Evolutionary conservation across 2,113 vertebrate species (phyloP).

Genomic region (Bufo bufo): DNA sequence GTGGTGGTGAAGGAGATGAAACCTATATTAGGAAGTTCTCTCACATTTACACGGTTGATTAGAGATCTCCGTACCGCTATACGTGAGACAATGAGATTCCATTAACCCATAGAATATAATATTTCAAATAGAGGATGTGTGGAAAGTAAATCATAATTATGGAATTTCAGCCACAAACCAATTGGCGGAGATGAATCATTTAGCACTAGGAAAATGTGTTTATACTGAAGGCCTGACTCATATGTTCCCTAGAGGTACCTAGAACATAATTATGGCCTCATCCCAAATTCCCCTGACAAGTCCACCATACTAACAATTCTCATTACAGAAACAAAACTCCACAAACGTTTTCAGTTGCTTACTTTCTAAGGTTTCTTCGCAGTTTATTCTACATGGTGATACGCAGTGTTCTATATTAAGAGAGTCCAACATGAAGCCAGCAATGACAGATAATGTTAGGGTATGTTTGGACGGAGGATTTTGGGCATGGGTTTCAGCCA

Average conservation of each 20-base stretch:
- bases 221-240: not conserved
- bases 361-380: not conserved
- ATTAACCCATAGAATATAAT: not conserved
- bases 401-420: not conserved
- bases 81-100: not conserved
- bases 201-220: not conserved
- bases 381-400: not conserved
- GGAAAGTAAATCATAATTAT: not conserved
- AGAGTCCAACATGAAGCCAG: not conserved
- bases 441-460: not conserved
- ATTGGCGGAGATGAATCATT: not conserved
- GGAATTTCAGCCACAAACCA: not conserved
- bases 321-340: not conserved
- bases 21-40: slow-evolving; percentile 17
- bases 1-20: slow-evolving; percentile 53
- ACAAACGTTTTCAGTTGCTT: not conserved
- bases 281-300: not conserved
- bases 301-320: not conserved
- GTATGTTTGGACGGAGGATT: too few species aligned
- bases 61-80: not conserved
- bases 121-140: not conserved
- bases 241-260: not conserved
- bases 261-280: not conserved
- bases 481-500: too few species aligned
- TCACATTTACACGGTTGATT: slow-evolving; percentile 6